phyloP scores from a whole-genome alignment of 2,113 vertebrate species.

The Etheostoma spectabile region DNA sequence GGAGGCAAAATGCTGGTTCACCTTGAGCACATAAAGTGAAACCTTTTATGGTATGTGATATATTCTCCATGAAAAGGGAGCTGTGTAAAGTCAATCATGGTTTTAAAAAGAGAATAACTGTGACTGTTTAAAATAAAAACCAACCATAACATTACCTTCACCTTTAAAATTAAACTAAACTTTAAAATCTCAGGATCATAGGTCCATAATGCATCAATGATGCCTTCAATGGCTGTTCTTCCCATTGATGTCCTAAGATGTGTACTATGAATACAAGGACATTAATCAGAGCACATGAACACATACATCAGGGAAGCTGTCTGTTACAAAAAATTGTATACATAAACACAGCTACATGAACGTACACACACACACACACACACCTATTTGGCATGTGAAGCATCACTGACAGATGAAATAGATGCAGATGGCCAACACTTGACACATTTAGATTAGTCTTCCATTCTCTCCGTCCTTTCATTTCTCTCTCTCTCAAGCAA shows the following conservation, averaged over 20 bases:
- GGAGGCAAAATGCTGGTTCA: background rate
- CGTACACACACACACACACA: constrained; percentile 6
- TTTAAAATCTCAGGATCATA: background rate
- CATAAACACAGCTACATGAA: background rate
- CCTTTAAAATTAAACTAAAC: background rate
- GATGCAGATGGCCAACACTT: constrained; percentile 41
- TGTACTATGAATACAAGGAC: constrained; percentile 30
- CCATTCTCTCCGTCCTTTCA: background rate
- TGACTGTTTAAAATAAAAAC: constrained; percentile 5
- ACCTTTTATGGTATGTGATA: constrained; percentile 1
- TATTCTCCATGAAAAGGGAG: background rate
- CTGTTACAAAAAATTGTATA: background rate
- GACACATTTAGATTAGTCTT: constrained; percentile 32
- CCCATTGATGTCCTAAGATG: constrained; percentile 14
- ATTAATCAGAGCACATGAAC: constrained; percentile 30
- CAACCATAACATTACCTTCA: background rate
- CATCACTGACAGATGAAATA: constrained; percentile 46
- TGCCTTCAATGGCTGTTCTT: constrained; percentile 14
- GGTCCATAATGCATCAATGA: background rate
- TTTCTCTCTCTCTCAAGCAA: constrained; percentile 37
- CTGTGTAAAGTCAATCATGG: background rate
- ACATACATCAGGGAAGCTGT: background rate
- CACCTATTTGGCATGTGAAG: constrained; percentile 1
- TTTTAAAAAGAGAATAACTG: background rate
- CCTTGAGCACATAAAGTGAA: constrained; percentile 8